Conservation (phyloP, 2,113 vertebrate species). For the Esox niger region DNA sequence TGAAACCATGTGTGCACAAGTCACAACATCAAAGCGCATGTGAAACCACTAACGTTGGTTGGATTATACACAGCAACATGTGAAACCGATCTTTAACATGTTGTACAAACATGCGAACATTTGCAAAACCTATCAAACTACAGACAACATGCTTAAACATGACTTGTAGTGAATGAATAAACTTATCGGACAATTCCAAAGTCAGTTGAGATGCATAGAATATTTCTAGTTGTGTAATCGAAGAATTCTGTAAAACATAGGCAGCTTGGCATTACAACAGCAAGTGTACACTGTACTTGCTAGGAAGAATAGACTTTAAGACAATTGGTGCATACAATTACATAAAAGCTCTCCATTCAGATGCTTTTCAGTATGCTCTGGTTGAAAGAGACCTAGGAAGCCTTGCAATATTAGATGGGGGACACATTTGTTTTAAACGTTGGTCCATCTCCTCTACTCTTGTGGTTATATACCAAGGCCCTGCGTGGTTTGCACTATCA, state of each 20-base stretch:
- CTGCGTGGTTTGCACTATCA: neutral
- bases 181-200: too few species aligned
- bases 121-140: too few species aligned
- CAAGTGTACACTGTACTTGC: conserved; percentile 2
- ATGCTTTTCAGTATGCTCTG: conserved; percentile 15
- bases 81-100: too few species aligned
- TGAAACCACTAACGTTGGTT: too few species aligned
- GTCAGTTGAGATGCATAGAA: neutral
- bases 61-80: too few species aligned
- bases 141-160: too few species aligned
- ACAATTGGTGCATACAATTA: conserved; percentile 3
- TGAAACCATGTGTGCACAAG: too few species aligned
- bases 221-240: neutral
- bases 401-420: conserved; percentile 10
- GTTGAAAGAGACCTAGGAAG: conserved; percentile 5
- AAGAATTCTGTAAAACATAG: neutral
- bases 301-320: neutral
- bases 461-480: conserved; percentile 1
- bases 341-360: conserved; percentile 14
- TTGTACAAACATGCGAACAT: too few species aligned
- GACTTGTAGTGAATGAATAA: too few species aligned
- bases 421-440: neutral
- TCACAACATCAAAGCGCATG: too few species aligned
- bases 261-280: neutral
- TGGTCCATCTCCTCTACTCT: conserved; percentile 1